Evolutionary conservation across 2,888 invertebrate genomes (phyloP).

Genomic region (Parnassius glacialis): DNA sequence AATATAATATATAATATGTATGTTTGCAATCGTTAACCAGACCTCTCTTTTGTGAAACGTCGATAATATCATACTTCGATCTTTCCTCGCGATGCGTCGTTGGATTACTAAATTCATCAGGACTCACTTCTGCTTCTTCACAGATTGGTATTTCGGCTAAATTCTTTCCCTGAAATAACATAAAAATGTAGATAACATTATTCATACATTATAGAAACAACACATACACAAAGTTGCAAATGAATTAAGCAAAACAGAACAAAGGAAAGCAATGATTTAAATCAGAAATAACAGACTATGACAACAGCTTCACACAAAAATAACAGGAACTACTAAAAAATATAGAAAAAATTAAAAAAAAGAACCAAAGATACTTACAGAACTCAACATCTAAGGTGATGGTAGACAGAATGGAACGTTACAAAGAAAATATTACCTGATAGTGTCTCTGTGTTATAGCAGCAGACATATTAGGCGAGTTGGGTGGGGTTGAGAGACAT

Average conservation of each 20-base stretch:
- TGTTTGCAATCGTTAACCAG: neutral
- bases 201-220: constrained; percentile 20
- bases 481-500: constrained; percentile 84
- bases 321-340: constrained; percentile 24
- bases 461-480: constrained; percentile 87
- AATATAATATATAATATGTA: neutral
- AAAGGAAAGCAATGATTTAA: constrained; percentile 7
- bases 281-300: constrained; percentile 31
- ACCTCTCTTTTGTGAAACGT: constrained; percentile 83
- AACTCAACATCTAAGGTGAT: constrained; percentile 65
- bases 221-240: constrained; percentile 19
- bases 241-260: constrained; percentile 29
- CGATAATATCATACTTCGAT: constrained; percentile 72
- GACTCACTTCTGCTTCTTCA: constrained; percentile 83
- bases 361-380: constrained; percentile 73
- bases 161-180: constrained; percentile 73
- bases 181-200: constrained; percentile 28
- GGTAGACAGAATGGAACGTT: constrained; percentile 43
- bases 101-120: constrained; percentile 81
- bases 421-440: constrained; percentile 70
- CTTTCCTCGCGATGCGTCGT: constrained; percentile 57
- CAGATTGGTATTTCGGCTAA: constrained; percentile 83
- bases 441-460: constrained; percentile 81
- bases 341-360: constrained; percentile 41
- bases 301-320: constrained; percentile 26